Base-by-base conservation (phyloP, 2,888 invertebrate species). In the Apotomis turbidana region DNA sequence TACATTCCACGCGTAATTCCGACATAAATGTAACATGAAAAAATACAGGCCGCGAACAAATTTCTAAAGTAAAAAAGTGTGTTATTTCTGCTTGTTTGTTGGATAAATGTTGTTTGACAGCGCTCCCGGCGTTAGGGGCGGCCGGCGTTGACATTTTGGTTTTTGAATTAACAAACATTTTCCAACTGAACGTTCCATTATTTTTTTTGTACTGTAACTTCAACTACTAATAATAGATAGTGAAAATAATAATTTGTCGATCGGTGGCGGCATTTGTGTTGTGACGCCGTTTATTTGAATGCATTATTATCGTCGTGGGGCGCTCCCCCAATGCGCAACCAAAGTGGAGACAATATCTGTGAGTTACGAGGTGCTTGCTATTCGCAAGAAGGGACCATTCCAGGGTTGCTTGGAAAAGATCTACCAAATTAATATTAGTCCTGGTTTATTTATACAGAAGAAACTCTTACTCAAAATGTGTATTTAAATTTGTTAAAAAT, bases 31-130 rank as follows among this genome's bases (percentile, higher is more conserved):
- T 38, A 57, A 68, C 68, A 68, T 68, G 60, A 54, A 67, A 71
- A 61, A 60, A 64, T 55, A 58, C 84, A 82, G 86, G 85, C 76
- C 44, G 58, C 51, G 41, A 62, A 76, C 74, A 75, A 85, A 84
- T 84, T 86, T 83, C 82, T 85, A 84, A 88, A 87, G 83, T 83
- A 86, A 85, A 88, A 87, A 89, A 89, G 84, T 82, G 83, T 89
- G 89, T 90, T 91, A 88, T 90, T 89, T 85, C 80, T 85, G 83
- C 83, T 83, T 81, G 87, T 85, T 89, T 87, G 88, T 87, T 87
- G 86, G 87, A 83, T 89, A 89, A 90, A 89, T 86, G 89, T 87
- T 90, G 90, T 91, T 91, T 88, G 90, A 90, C 89, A 86, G 86
- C 79, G 80, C 79, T 78, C 78, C 81, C 81, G 77, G 77, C 79